A percentile compares a stretch with the other conserved stretches of the same genome.
Evolutionary conservation across 37 sponge, comb jelly and placozoan genomes (phyloP).

Genomic region (Theonella swinhoei): DNA sequence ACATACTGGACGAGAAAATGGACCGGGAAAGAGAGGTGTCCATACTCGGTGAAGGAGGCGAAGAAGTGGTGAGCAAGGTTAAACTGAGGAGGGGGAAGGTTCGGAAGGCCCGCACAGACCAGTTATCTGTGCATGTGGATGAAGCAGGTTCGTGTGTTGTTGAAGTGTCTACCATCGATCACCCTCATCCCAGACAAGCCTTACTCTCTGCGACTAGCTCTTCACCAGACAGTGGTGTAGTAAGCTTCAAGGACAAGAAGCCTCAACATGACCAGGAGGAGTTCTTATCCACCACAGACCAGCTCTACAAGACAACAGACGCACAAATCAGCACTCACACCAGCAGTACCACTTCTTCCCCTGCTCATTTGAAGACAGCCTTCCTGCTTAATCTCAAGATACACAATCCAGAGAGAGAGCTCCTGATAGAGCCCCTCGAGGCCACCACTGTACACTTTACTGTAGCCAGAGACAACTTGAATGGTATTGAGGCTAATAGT

Average conservation of each 20-base stretch:
- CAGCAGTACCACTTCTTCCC: neutral
- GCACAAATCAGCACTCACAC: neutral
- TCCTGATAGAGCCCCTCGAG: slow-evolving; percentile 26
- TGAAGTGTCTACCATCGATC: neutral
- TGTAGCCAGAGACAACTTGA: neutral
- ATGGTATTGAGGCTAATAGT: neutral
- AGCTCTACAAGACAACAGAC: too few relatives aligned
- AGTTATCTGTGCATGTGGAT: neutral
- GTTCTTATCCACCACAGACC: neutral
- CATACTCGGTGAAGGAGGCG: neutral
- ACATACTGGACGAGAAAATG: neutral
- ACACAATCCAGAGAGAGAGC: slow-evolving; percentile 8
- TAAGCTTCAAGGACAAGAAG: slow-evolving; percentile 8
- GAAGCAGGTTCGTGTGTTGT: slow-evolving; percentile 16
- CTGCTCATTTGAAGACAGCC: neutral
- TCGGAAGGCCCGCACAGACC: neutral
- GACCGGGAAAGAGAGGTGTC: neutral
- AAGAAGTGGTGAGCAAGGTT: neutral
- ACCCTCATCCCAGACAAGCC: neutral
- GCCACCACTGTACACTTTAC: neutral
- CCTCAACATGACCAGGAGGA: slow-evolving; percentile 1
- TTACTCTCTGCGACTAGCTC: slow-evolving; percentile 22
- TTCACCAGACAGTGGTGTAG: slow-evolving; percentile 60
- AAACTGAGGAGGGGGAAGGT: neutral
- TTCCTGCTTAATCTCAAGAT: slow-evolving; percentile 46